Evolutionary conservation across 2,797 vertebrate genomes (phyloP).

Genomic region (Mormyrus proboscirostris): DNA sequence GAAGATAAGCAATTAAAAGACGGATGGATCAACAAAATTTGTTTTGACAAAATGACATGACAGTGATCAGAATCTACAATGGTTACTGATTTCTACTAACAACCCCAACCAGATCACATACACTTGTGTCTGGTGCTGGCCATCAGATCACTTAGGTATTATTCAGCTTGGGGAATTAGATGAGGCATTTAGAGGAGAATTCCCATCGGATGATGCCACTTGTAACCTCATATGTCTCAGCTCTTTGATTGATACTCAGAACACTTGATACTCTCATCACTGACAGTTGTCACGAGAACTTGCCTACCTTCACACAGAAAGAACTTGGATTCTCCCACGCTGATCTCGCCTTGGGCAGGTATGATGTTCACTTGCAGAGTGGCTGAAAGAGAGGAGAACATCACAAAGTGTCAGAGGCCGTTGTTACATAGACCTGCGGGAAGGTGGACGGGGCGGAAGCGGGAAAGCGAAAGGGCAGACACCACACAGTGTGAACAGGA

Average conservation of each 20-base stretch:
- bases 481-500: background rate
- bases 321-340: conserved; percentile 94
- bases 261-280: background rate
- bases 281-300: background rate
- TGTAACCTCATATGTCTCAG: background rate
- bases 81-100: background rate
- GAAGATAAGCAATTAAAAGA: background rate
- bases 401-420: background rate
- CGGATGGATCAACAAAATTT: background rate
- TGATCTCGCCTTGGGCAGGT: conserved; percentile 88
- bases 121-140: background rate
- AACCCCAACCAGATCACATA: background rate
- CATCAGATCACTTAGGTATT: background rate
- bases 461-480: background rate
- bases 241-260: background rate
- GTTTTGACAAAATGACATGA: background rate
- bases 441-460: background rate
- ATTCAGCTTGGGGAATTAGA: background rate
- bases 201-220: background rate
- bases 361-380: conserved; percentile 90
- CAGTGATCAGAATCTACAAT: background rate
- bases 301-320: conserved; percentile 90
- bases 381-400: conserved; percentile 52
- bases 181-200: background rate
- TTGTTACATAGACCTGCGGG: background rate